Conservation (phyloP, 2,797 vertebrate genomes). For the Bovichtus diacanthus region DNA sequence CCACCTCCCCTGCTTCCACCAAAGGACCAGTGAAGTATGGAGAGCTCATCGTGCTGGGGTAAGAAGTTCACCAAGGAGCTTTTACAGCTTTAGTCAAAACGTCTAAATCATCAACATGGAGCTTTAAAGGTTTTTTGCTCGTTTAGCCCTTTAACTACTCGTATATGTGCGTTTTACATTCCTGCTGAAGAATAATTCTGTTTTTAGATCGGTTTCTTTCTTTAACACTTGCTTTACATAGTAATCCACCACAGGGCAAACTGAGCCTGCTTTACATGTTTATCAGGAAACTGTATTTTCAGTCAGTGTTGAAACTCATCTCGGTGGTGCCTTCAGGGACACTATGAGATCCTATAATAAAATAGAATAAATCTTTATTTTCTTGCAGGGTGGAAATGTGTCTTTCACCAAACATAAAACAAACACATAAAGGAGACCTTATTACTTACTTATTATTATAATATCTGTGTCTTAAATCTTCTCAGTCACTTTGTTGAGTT, state of each 20-base stretch:
- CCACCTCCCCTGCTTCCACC: slow-evolving; percentile 76
- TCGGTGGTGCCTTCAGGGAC: neutral
- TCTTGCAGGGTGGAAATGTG: too few relatives aligned
- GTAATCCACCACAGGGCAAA: neutral
- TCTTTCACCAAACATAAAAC: too few relatives aligned
- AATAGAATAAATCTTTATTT: too few relatives aligned
- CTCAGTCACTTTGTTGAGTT: too few relatives aligned
- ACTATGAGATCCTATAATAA: neutral
- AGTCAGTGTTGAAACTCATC: neutral
- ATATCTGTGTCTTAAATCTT: too few relatives aligned
- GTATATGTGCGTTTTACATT: neutral
- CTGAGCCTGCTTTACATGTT: neutral
- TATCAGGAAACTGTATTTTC: neutral
- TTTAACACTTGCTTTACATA: neutral
- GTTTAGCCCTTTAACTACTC: neutral
- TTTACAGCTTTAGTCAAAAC: neutral
- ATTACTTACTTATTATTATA: too few relatives aligned
- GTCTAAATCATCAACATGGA: neutral
- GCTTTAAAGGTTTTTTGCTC: neutral
- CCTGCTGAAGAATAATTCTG: slow-evolving; percentile 7
- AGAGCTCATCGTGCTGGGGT: slow-evolving; percentile 96
- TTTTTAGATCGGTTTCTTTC: neutral
- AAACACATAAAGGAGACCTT: too few relatives aligned
- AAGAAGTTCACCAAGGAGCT: slow-evolving; percentile 57
- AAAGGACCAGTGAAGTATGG: slow-evolving; percentile 94